These are phyloP conservation scores for Nesoenas mayeri DNA, from an alignment of 2,113 vertebrate species.

Conservation along the genomic window DNA sequence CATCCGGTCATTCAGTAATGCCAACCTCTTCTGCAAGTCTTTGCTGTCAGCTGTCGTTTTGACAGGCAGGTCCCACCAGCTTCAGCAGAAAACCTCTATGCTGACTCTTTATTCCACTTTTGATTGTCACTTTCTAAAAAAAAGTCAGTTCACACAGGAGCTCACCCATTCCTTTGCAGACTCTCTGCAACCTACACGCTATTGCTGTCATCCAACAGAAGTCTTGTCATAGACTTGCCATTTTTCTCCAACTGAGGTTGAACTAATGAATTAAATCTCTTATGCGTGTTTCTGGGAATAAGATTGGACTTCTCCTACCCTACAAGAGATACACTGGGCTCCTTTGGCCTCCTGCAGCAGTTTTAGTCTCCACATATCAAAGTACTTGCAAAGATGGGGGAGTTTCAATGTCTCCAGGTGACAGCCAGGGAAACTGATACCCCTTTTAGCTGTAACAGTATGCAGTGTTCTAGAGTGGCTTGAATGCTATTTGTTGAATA, in stretches of 20 bases:
- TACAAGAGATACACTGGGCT: neutral
- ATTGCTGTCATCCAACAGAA: neutral
- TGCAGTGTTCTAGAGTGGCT: slow-evolving; percentile 60
- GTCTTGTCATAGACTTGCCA: neutral
- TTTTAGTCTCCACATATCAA: slow-evolving; percentile 17
- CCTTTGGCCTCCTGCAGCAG: neutral
- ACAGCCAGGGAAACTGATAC: slow-evolving; percentile 64
- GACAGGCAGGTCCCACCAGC: neutral
- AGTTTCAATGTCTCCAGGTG: slow-evolving; percentile 68
- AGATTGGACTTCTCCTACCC: neutral
- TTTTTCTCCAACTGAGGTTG: neutral
- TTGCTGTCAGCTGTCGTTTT: neutral
- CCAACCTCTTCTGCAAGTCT: neutral
- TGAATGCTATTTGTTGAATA: slow-evolving; percentile 68
- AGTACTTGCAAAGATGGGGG: slow-evolving; percentile 28
- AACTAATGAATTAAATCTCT: neutral
- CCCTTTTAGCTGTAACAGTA: slow-evolving; percentile 61
- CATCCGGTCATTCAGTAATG: accelerated
- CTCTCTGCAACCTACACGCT: accelerated
- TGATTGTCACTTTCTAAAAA: neutral
- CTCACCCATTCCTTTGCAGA: neutral
- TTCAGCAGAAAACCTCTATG: neutral
- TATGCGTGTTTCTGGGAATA: neutral
- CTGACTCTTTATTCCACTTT: neutral
- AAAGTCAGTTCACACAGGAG: neutral